Percentiles rank a stretch among this genome's conserved stretches.
Conservation (phyloP, 1,140 invertebrate genomes). For the Cotesia glomerata region DNA sequence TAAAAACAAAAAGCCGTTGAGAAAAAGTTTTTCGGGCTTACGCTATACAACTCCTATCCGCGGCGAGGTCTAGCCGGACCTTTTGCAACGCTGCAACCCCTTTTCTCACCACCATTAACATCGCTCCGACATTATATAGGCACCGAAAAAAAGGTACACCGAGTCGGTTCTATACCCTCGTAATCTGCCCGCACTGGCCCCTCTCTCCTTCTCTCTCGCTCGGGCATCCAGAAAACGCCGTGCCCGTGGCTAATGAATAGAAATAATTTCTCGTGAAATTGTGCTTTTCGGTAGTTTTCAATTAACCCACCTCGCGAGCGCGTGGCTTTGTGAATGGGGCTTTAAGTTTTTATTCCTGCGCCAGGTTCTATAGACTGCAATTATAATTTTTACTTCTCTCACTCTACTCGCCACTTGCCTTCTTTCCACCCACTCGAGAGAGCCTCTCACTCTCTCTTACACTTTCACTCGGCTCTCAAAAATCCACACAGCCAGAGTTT, state of each 20-base stretch:
- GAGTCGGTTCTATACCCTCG: background rate
- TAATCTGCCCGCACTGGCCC: background rate
- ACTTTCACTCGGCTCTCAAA: no score
- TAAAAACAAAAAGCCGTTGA: conserved; percentile 42
- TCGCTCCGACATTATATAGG: conserved; percentile 18
- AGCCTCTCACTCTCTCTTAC: no score
- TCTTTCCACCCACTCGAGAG: no score
- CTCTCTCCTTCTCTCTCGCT: conserved; percentile 1
- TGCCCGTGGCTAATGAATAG: conserved; percentile 58
- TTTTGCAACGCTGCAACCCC: conserved; percentile 14
- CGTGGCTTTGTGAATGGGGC: conserved; percentile 42
- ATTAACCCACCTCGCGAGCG: conserved; percentile 49
- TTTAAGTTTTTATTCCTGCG: conserved; percentile 48
- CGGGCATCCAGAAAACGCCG: conserved; percentile 5
- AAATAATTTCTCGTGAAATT: conserved; percentile 62
- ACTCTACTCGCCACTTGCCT: background rate
- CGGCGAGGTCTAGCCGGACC: conserved; percentile 8
- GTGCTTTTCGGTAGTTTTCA: conserved; percentile 64
- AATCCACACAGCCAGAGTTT: background rate
- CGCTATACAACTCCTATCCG: background rate
- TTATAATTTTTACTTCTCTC: conserved; percentile 30
- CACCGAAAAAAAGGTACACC: conserved; percentile 14
- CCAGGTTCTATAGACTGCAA: conserved; percentile 35
- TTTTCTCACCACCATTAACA: conserved; percentile 23
- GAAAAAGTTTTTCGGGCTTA: conserved; percentile 53